These are phyloP conservation scores for Ptilonorhynchus violaceus DNA, from an alignment of 2,113 vertebrate species.

Conservation along the genomic window DNA sequence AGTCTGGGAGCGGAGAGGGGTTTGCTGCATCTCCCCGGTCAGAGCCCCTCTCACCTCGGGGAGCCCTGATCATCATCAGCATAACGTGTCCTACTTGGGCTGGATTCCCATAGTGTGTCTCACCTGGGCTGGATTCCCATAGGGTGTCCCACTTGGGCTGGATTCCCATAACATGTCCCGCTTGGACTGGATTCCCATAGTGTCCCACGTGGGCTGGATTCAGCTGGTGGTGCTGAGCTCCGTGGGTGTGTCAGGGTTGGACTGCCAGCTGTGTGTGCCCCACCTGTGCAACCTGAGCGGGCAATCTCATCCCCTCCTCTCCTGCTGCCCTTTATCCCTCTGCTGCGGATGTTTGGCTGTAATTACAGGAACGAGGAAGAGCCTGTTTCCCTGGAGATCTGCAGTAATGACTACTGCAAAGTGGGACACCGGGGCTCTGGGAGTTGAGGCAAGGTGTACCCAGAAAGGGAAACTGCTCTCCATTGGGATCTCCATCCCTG, in stretches of 20 bases:
- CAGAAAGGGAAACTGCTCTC: background rate
- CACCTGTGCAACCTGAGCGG: background rate
- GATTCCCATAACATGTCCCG: background rate
- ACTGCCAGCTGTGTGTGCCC: background rate
- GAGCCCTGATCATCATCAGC: background rate
- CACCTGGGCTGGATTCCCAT: background rate
- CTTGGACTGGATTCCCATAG: background rate
- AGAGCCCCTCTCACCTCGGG: too few species aligned
- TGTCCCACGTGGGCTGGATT: background rate
- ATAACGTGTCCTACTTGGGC: background rate
- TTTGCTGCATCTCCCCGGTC: rapidly evolving
- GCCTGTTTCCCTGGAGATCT: background rate
- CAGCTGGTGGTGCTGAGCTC: background rate
- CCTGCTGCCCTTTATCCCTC: background rate
- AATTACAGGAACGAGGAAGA: background rate
- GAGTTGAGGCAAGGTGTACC: rapidly evolving
- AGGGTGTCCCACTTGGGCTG: background rate
- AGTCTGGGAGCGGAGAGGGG: background rate
- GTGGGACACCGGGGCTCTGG: background rate
- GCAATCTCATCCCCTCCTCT: background rate
- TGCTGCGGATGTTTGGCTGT: background rate
- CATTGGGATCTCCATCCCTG: rapidly evolving
- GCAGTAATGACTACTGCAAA: background rate
- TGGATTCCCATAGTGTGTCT: background rate
- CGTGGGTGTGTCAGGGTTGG: background rate